These are phyloP conservation scores for Cyanoramphus novaezelandiae DNA, from an alignment of 2,113 vertebrate species.

Conservation along the genomic window DNA sequence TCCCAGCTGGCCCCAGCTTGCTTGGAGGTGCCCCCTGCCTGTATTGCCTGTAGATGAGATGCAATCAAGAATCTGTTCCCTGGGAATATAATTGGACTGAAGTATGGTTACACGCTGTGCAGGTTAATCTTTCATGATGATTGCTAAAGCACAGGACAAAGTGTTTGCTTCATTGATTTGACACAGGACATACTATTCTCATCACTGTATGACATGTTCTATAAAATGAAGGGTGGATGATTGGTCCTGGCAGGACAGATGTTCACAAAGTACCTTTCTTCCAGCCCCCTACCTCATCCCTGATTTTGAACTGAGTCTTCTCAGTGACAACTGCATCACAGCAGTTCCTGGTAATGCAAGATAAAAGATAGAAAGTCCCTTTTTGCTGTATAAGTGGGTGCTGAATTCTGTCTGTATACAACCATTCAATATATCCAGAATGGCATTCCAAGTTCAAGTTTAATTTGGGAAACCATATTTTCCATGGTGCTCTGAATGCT, in stretches of 20 bases:
- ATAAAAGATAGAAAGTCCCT: background rate
- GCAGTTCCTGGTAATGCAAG: background rate
- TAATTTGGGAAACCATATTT: background rate
- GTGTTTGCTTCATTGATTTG: conserved; percentile 54
- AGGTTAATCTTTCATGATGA: conserved; percentile 35
- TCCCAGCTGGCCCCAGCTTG: background rate
- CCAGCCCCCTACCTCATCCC: background rate
- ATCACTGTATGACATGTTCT: conserved; percentile 1
- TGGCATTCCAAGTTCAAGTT: background rate
- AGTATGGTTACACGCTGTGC: background rate
- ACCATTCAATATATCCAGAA: background rate
- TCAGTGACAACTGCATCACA: background rate
- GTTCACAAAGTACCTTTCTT: background rate
- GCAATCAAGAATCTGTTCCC: background rate
- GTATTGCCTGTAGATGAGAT: background rate
- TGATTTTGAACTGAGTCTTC: background rate
- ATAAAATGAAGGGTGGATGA: conserved; percentile 36
- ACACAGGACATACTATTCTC: conserved; percentile 43
- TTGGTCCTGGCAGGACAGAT: conserved; percentile 30
- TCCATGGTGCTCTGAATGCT: background rate
- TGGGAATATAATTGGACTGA: conserved; percentile 39
- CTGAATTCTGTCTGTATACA: background rate
- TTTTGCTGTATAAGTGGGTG: background rate
- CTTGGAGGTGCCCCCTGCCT: background rate
- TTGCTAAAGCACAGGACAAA: background rate